A percentile compares a stretch with the other conserved stretches of the same genome.
Evolutionary conservation across 2,797 vertebrate species (phyloP).

Genomic region (Potorous gilbertii): DNA sequence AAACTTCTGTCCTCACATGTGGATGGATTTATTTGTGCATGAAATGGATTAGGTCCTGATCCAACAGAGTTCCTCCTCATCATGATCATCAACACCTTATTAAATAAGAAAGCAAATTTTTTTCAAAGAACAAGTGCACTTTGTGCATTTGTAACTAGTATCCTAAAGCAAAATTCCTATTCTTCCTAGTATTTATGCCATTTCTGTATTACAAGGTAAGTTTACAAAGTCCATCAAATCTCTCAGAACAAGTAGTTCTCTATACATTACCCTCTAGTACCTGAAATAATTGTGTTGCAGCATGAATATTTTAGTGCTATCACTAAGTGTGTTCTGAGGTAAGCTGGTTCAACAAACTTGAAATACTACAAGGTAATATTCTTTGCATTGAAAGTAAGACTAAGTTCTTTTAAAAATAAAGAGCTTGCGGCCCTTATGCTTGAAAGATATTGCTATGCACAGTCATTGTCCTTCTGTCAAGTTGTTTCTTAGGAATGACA

Average conservation of each 20-base stretch:
- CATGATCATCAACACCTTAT: not conserved
- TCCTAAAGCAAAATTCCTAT: not conserved
- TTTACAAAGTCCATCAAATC: constrained; percentile 1
- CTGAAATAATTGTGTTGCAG: constrained; percentile 3
- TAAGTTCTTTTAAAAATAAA: not conserved
- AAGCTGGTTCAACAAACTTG: not conserved
- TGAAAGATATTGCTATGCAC: not conserved
- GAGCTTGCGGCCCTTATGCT: not conserved
- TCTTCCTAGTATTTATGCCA: not conserved
- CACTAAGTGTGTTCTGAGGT: not conserved
- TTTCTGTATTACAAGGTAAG: constrained; percentile 2
- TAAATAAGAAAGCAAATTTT: not conserved
- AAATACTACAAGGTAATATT: not conserved
- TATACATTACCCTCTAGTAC: constrained; percentile 10
- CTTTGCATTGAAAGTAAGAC: not conserved
- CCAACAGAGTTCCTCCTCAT: not conserved
- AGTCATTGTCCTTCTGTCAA: not conserved
- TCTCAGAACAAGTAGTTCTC: not conserved
- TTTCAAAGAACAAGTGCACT: not conserved
- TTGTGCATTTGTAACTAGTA: not conserved
- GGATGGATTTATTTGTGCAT: not conserved
- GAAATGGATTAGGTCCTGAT: not conserved
- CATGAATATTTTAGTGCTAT: not conserved
- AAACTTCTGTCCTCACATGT: not conserved
- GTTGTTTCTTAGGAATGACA: not conserved